phyloP scores from a whole-genome alignment of 2,113 vertebrate species.

The Micronycteris hirsuta region DNA sequence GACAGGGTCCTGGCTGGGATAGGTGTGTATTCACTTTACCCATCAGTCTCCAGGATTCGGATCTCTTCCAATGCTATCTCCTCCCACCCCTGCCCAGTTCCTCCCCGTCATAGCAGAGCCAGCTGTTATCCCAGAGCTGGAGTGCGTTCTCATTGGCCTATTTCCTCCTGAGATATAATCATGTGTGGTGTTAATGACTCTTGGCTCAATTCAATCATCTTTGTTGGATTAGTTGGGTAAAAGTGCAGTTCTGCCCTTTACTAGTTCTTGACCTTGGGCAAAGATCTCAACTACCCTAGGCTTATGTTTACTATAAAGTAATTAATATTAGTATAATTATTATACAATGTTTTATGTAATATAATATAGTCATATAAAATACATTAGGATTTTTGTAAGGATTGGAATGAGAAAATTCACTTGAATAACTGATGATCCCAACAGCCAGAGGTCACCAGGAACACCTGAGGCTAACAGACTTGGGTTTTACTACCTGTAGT shows the following conservation, averaged over 20 bases:
- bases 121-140: background rate
- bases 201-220: background rate
- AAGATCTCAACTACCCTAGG: background rate
- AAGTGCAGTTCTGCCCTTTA: background rate
- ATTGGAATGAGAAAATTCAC: background rate
- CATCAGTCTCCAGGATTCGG: no score
- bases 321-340: background rate
- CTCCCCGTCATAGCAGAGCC: background rate
- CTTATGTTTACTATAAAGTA: background rate
- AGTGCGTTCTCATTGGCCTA: background rate
- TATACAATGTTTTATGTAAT: background rate
- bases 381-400: background rate
- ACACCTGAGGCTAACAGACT: background rate
- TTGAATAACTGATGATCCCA: background rate
- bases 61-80: background rate
- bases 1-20: background rate
- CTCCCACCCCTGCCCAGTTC: background rate
- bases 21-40: background rate
- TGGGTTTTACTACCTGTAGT: background rate
- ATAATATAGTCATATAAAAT: background rate
- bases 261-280: background rate
- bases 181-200: background rate
- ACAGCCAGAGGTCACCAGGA: background rate
- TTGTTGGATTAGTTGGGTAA: background rate
- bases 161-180: background rate